Conservation (phyloP, 2,113 vertebrate species). For the Coregonus clupeaformis region DNA sequence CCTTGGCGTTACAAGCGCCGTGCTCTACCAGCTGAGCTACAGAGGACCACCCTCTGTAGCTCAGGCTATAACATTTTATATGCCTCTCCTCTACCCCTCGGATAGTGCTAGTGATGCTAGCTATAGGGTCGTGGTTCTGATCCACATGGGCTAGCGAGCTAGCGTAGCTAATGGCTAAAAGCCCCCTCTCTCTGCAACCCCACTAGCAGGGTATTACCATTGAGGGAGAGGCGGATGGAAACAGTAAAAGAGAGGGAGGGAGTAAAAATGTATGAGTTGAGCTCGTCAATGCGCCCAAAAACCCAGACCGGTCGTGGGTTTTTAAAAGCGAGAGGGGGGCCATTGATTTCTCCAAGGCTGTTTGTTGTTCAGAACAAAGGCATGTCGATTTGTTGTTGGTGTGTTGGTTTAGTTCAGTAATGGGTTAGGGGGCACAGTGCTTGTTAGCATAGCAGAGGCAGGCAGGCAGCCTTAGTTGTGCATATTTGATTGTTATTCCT, state of each 20-base stretch:
- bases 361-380: conserved; percentile 1
- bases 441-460: conserved; percentile 1
- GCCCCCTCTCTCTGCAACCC: conserved; percentile 49
- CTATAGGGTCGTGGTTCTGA: conserved; percentile 28
- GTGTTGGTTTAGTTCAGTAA: background rate
- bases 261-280: conserved; percentile 68
- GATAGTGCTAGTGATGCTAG: no score
- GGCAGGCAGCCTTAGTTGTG: background rate
- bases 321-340: conserved; percentile 18
- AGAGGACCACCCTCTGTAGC: no score
- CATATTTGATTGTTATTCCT: background rate
- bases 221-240: background rate
- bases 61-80: no score
- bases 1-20: no score
- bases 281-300: conserved; percentile 23
- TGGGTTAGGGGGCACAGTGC: background rate
- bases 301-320: background rate
- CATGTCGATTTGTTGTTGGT: background rate
- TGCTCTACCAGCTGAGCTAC: no score
- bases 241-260: conserved; percentile 5
- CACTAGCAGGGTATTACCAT: conserved; percentile 43
- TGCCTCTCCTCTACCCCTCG: no score
- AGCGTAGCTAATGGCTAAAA: conserved; percentile 57
- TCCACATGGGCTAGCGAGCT: conserved; percentile 33
- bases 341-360: conserved; percentile 20